Evolutionary conservation across 2,113 vertebrate species (phyloP).

Genomic region (Paradisaea rubra): DNA sequence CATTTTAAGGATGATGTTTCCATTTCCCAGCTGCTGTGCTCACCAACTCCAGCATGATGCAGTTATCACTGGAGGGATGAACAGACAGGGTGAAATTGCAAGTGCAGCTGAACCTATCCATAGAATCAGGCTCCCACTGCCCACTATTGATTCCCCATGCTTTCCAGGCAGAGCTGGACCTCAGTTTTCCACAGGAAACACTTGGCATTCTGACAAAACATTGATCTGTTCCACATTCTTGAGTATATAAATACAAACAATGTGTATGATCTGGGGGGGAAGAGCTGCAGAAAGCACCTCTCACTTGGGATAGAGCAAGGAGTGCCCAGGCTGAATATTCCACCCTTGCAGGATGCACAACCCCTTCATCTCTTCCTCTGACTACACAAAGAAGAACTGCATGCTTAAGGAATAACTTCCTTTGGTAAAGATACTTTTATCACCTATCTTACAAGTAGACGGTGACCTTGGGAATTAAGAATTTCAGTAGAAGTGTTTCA

Average conservation of each 20-base stretch:
- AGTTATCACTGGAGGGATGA: background rate
- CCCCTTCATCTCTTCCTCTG: background rate
- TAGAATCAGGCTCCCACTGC: background rate
- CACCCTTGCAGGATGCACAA: background rate
- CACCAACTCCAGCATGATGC: background rate
- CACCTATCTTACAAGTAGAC: background rate
- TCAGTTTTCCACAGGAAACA: background rate
- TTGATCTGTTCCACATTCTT: background rate
- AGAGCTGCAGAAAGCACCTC: background rate
- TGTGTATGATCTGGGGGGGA: background rate
- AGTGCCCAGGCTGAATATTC: background rate
- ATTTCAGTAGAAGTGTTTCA: background rate
- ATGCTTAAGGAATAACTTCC: background rate
- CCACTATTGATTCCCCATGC: background rate
- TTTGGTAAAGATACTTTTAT: background rate
- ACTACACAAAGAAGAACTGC: background rate
- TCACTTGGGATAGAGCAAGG: background rate
- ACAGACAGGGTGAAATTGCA: background rate
- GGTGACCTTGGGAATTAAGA: background rate
- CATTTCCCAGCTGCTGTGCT: background rate
- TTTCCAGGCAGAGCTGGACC: background rate
- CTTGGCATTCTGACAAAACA: background rate
- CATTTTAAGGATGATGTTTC: background rate
- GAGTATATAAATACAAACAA: background rate
- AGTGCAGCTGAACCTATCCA: background rate